These are phyloP conservation scores for Isichthys henryi DNA, from an alignment of 2,113 vertebrate species.

Conservation along the genomic window DNA sequence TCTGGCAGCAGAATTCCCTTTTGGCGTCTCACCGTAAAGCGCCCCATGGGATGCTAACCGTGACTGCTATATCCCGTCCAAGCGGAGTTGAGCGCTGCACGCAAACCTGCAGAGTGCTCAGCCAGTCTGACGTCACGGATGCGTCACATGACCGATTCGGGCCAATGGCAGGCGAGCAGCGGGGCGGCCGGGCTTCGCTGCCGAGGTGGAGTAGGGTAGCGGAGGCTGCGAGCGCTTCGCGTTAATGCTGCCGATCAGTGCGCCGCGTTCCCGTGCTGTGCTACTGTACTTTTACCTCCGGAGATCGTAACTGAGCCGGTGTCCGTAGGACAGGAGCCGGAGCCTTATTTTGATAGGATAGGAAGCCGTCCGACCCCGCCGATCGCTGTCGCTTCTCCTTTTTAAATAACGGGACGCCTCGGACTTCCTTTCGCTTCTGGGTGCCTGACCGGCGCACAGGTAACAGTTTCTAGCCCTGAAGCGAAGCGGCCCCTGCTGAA, in stretches of 20 bases:
- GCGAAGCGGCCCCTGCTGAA: slow-evolving; percentile 14
- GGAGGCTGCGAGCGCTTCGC: slow-evolving; percentile 11
- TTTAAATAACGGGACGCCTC: slow-evolving; percentile 34
- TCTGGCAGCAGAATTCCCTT: slow-evolving; percentile 64
- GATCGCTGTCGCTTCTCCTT: slow-evolving; percentile 45
- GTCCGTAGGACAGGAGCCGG: background rate
- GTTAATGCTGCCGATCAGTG: background rate
- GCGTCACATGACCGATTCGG: slow-evolving; percentile 57
- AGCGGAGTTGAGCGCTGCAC: background rate
- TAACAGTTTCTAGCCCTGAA: background rate
- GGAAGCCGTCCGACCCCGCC: background rate
- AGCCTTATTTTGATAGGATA: background rate
- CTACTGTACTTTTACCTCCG: background rate
- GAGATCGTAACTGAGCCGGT: background rate
- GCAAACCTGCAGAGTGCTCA: background rate
- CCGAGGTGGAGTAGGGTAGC: slow-evolving; percentile 39
- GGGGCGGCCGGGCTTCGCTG: slow-evolving; percentile 49
- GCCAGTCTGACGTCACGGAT: slow-evolving; percentile 66
- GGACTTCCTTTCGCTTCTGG: slow-evolving; percentile 29
- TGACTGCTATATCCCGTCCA: background rate
- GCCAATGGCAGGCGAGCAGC: slow-evolving; percentile 56
- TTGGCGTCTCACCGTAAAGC: background rate
- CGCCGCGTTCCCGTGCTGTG: background rate
- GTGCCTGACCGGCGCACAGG: slow-evolving; percentile 5
- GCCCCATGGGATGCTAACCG: background rate